Conservation (phyloP, 2,888 invertebrate genomes). For the Chrysotoxum bicinctum region DNA sequence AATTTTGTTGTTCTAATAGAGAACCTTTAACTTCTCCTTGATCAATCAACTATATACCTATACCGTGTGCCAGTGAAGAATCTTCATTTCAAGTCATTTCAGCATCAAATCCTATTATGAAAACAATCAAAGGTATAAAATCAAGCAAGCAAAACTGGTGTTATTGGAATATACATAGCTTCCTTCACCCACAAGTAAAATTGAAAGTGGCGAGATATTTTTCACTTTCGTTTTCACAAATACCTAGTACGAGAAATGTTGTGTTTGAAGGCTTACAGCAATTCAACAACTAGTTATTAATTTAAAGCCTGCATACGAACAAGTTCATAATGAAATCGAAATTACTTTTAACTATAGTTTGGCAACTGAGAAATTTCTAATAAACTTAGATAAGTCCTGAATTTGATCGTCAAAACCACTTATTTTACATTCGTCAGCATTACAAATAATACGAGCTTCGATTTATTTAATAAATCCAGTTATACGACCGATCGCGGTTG, state of each 20-base stretch:
- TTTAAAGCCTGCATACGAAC: not conserved
- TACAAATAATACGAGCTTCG: not conserved
- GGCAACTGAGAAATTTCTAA: conserved; percentile 47
- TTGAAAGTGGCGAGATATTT: conserved; percentile 35
- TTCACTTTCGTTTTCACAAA: conserved; percentile 48
- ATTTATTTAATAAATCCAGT: conserved; percentile 9
- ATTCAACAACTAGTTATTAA: not conserved
- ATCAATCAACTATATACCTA: too few relatives aligned
- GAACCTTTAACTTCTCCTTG: too few relatives aligned
- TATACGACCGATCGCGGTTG: not conserved
- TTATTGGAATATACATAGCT: not conserved
- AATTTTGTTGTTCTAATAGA: too few relatives aligned
- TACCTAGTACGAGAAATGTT: not conserved
- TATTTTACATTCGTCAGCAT: too few relatives aligned
- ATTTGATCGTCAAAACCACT: not conserved
- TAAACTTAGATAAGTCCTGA: not conserved
- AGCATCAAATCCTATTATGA: too few relatives aligned
- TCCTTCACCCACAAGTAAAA: not conserved
- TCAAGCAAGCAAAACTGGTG: not conserved
- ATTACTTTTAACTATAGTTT: conserved; percentile 23
- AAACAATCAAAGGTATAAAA: too few relatives aligned
- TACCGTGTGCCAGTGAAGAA: too few relatives aligned
- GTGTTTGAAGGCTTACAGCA: not conserved
- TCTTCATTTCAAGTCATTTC: too few relatives aligned
- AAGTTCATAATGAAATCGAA: conserved; percentile 44